phyloP scores from a whole-genome alignment of 2,113 vertebrate genomes.

The Dasypus novemcinctus region DNA sequence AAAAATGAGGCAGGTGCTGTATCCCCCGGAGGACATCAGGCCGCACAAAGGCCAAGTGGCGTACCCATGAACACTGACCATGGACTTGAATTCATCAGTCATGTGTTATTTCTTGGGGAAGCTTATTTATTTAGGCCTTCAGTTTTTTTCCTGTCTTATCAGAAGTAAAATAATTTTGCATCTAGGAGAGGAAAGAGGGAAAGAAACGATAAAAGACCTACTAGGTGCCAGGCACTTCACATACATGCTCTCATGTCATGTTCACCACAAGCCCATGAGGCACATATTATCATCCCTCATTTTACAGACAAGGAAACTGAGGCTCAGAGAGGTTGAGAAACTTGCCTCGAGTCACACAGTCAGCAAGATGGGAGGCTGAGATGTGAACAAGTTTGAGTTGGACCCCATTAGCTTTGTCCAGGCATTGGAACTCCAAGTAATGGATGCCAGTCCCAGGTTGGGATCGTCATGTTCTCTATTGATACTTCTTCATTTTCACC shows the following conservation, averaged over 20 bases:
- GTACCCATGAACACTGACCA: rapidly evolving
- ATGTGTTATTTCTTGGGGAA: not conserved
- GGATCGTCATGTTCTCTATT: not conserved
- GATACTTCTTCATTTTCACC: not conserved
- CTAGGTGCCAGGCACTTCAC: not conserved
- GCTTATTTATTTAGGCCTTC: not conserved
- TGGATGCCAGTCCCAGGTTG: not conserved
- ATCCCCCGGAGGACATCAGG: not conserved
- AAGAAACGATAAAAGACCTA: not conserved
- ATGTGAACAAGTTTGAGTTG: not conserved
- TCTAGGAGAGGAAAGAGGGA: not conserved
- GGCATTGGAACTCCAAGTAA: not conserved
- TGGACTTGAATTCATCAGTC: not conserved
- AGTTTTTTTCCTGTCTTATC: not conserved
- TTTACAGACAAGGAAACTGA: not conserved
- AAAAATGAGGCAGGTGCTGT: not conserved
- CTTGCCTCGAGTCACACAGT: not conserved
- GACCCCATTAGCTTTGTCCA: not conserved
- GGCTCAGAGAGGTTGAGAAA: not conserved
- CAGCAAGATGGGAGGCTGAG: not conserved
- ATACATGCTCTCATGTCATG: not conserved
- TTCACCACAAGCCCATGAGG: not conserved
- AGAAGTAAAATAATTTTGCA: constrained; percentile 14
- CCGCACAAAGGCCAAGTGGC: not conserved
- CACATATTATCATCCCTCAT: not conserved